Percentiles rank a stretch among this genome's conserved stretches.
These are phyloP conservation scores for Thysanoteuthis rhombus DNA, from an alignment of 2,888 invertebrate genomes.

Conservation along the genomic window DNA sequence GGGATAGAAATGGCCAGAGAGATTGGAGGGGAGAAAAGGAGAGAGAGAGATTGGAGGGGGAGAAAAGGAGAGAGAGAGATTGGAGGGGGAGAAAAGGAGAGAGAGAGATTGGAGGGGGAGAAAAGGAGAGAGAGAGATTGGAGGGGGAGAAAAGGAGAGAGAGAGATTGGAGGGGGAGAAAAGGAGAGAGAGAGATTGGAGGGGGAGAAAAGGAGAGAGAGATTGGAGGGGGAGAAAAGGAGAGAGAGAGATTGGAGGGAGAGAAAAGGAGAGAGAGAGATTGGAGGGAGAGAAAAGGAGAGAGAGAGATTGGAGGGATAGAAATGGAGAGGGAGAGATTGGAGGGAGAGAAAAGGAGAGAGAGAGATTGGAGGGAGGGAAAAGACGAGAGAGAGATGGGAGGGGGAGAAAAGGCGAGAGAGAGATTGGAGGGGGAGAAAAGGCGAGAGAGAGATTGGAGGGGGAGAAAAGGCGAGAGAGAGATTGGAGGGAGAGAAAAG, in stretches of 20 bases:
- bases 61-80: too few relatives aligned
- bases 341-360: too few relatives aligned
- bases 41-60: too few relatives aligned
- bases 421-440: fast-evolving
- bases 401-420: not conserved
- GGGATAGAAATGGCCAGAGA: too few relatives aligned
- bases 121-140: not conserved
- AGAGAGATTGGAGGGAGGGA: not conserved
- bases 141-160: too few relatives aligned
- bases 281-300: not conserved
- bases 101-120: not conserved
- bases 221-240: too few relatives aligned
- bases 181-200: too few relatives aligned
- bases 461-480: not conserved
- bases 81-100: too few relatives aligned
- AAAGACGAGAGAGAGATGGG: fast-evolving
- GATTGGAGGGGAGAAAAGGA: too few relatives aligned
- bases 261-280: too few relatives aligned
- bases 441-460: not conserved
- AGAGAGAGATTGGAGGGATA: not conserved
- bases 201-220: not conserved
- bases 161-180: not conserved
- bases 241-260: not conserved
- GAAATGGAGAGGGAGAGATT: too few relatives aligned
- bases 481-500: too few relatives aligned